phyloP scores from a whole-genome alignment of 2,113 vertebrate species.

The Capreolus pygargus region DNA sequence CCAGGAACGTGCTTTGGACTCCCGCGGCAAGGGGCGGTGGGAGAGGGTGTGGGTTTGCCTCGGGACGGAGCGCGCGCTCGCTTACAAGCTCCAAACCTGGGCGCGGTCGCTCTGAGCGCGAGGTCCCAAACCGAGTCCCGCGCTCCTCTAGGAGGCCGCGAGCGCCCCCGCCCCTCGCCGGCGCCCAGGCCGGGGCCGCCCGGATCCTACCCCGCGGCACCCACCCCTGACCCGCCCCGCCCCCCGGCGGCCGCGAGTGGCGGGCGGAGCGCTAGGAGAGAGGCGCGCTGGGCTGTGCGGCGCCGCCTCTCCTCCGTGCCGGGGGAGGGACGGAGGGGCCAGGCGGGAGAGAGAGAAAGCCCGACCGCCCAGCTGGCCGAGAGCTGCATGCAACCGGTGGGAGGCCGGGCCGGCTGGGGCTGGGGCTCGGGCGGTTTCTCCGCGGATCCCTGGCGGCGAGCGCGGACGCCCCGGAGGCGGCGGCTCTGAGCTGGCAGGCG shows the following conservation, averaged over 20 bases:
- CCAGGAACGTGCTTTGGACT: not conserved
- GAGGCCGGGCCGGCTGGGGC: slow-evolving; percentile 47
- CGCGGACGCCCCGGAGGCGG: slow-evolving; percentile 55
- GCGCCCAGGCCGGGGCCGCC: accelerated
- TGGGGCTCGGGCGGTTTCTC: not conserved
- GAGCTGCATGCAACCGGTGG: slow-evolving; percentile 80
- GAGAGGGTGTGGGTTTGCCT: not conserved
- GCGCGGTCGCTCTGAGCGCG: not conserved
- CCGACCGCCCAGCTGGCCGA: not conserved
- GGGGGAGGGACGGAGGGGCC: slow-evolving; percentile 53
- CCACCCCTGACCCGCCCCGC: slow-evolving; percentile 64
- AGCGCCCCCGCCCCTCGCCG: not conserved
- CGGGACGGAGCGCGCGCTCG: not conserved
- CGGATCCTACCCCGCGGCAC: not conserved
- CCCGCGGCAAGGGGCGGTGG: not conserved
- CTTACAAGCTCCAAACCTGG: not conserved
- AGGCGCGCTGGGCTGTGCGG: slow-evolving; percentile 53
- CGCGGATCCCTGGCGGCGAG: slow-evolving; percentile 18
- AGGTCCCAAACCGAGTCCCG: not conserved
- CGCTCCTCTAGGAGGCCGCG: not conserved
- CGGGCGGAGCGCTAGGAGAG: slow-evolving; percentile 60
- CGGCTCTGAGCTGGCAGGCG: slow-evolving; percentile 79
- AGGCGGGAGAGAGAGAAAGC: slow-evolving; percentile 35
- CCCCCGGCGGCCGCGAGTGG: slow-evolving; percentile 55
- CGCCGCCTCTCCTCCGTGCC: slow-evolving; percentile 39